phyloP scores from a whole-genome alignment of 2,797 vertebrate genomes.

The Oreochromis mossambicus region DNA sequence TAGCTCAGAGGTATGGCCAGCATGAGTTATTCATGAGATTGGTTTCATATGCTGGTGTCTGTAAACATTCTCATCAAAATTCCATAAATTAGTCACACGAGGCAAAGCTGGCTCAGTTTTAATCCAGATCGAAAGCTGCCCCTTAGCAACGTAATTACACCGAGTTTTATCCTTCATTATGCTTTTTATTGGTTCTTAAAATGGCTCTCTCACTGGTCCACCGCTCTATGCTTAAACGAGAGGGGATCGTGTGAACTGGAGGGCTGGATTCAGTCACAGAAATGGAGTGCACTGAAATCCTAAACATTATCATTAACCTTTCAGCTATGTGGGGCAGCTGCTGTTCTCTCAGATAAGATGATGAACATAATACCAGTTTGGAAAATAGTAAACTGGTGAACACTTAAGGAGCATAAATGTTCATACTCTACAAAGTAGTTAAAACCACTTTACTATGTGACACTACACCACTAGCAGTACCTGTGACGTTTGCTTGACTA shows the following conservation, averaged over 20 bases:
- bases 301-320: neutral
- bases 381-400: neutral
- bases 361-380: neutral
- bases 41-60: conserved; percentile 12
- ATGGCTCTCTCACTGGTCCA: neutral
- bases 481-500: neutral
- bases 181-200: conserved; percentile 15
- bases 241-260: neutral
- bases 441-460: neutral
- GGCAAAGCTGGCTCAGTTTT: neutral
- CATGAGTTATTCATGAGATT: conserved; percentile 14
- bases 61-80: conserved; percentile 34
- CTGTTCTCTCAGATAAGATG: neutral
- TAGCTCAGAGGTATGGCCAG: conserved; percentile 13
- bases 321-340: neutral
- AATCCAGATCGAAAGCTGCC: conserved; percentile 5
- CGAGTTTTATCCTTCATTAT: conserved; percentile 26
- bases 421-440: neutral
- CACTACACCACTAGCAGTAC: neutral
- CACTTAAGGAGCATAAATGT: neutral
- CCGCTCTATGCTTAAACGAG: neutral
- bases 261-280: neutral
- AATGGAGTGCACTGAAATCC: neutral
- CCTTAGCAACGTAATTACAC: conserved; percentile 14
- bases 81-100: conserved; percentile 29